Conservation (phyloP, 37 sponge, comb jelly and placozoan genomes). For the Aphrocallistes beatrix region DNA sequence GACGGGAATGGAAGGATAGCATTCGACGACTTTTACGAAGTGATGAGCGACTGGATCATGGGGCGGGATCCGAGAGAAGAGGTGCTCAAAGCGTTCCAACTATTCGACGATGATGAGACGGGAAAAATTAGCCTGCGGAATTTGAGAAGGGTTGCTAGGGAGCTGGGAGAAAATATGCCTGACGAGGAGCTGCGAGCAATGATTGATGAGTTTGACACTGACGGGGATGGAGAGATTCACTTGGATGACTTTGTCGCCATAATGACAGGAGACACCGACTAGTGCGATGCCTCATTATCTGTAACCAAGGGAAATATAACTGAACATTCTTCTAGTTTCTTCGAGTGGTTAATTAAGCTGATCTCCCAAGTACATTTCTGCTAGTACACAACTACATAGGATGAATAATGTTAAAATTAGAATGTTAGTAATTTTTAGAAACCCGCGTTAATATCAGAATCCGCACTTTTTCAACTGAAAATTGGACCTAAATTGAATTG, state of each 20-base stretch:
- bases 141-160: constrained; percentile 83
- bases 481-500: no score
- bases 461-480: no score
- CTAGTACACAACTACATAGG: no score
- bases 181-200: constrained; percentile 97
- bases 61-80: constrained; percentile 88
- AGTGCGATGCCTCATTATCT: no score
- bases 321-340: no score
- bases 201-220: constrained; percentile 99
- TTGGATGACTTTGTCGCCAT: constrained; percentile 75
- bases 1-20: constrained; percentile 71
- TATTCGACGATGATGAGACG: constrained; percentile 92
- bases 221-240: constrained; percentile 95
- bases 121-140: constrained; percentile 92
- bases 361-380: no score
- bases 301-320: no score
- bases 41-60: constrained; percentile 86
- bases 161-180: constrained; percentile 91
- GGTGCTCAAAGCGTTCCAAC: constrained; percentile 75
- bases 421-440: no score
- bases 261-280: constrained; percentile 76
- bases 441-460: no score
- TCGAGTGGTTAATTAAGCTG: no score
- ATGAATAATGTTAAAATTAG: no score
- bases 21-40: constrained; percentile 75